These are phyloP conservation scores for Cremastobaeus sp. DNA, from an alignment of 2,888 invertebrate species.

Conservation along the genomic window DNA sequence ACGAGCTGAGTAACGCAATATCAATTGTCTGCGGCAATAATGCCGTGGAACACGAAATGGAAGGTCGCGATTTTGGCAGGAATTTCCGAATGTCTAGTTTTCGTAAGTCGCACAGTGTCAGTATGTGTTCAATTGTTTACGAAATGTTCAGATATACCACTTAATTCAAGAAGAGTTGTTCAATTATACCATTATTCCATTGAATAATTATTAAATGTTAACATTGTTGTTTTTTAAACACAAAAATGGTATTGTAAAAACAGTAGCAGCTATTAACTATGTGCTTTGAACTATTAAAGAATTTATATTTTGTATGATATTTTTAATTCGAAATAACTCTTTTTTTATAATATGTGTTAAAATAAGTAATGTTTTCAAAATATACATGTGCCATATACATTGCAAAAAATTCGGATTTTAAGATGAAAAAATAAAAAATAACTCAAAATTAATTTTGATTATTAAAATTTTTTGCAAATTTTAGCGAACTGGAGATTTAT, in stretches of 20 bases:
- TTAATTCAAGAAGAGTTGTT: slow-evolving; percentile 2
- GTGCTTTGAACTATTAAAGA: no score
- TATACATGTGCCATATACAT: no score
- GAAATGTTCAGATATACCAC: slow-evolving; percentile 22
- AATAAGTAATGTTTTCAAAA: no score
- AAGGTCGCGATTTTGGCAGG: slow-evolving; percentile 75
- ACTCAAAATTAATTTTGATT: not conserved
- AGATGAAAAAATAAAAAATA: not conserved
- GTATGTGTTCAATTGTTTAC: slow-evolving; percentile 47
- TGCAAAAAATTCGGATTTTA: no score
- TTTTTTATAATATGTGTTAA: no score
- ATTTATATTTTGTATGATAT: no score
- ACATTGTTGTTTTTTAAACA: not conserved
- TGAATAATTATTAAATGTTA: no score
- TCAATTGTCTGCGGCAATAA: slow-evolving; percentile 51
- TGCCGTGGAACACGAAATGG: slow-evolving; percentile 65
- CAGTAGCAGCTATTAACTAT: no score
- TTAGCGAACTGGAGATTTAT: slow-evolving; percentile 52
- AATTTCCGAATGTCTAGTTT: slow-evolving; percentile 74
- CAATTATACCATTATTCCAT: not conserved
- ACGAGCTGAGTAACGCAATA: slow-evolving; percentile 26
- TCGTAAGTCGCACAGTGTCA: slow-evolving; percentile 69
- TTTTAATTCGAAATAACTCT: no score
- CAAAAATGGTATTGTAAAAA: no score
- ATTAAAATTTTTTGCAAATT: slow-evolving; percentile 42